Conservation (phyloP, 2,113 vertebrate species). For the Pimephales promelas region DNA sequence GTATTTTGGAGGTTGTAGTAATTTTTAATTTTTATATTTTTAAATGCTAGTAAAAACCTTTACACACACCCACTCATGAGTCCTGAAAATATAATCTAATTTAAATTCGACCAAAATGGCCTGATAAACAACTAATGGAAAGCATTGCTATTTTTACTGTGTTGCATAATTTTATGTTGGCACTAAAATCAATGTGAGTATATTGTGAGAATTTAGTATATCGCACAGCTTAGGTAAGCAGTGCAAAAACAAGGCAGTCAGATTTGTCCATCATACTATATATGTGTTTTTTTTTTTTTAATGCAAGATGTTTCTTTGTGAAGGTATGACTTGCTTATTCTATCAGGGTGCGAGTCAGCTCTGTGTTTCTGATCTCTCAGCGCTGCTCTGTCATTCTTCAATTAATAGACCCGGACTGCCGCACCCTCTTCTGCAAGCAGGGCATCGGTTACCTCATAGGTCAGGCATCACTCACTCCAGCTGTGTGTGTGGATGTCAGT, state of each 20-base stretch:
- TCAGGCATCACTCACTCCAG: slow-evolving; percentile 25
- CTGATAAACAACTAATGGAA: background rate
- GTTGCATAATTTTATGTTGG: background rate
- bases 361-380: background rate
- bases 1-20: too few species aligned
- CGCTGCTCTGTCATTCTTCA: slow-evolving; percentile 9
- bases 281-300: background rate
- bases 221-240: background rate
- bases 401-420: slow-evolving; percentile 13
- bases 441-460: slow-evolving; percentile 43
- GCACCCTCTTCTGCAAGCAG: slow-evolving; percentile 32
- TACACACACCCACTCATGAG: background rate
- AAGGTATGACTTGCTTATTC: background rate
- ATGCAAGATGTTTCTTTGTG: background rate
- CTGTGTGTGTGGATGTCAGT: slow-evolving; percentile 15
- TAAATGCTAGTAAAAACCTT: background rate
- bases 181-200: background rate
- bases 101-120: background rate
- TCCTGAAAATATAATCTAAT: background rate
- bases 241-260: background rate
- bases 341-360: background rate
- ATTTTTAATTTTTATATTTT: too few species aligned
- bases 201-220: background rate
- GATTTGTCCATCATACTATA: background rate
- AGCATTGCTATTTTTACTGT: background rate